Percentiles rank a stretch among this genome's conserved stretches.
Evolutionary conservation across 2,888 invertebrate species (phyloP).

Genomic region (Cheilosia urbana): DNA sequence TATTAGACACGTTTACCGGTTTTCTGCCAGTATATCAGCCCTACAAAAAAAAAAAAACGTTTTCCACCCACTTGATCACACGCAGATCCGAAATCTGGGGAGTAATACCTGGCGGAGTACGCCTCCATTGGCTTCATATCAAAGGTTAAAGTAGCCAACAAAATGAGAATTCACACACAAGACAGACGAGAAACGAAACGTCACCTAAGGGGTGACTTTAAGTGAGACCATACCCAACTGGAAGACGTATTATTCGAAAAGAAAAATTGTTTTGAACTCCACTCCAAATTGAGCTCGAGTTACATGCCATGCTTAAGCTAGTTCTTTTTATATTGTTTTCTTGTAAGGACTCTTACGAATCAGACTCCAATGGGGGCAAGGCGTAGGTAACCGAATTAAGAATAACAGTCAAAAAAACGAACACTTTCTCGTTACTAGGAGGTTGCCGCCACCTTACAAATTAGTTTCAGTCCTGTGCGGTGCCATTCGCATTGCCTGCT

Average conservation of each 20-base stretch:
- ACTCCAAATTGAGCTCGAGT: slow-evolving; percentile 21
- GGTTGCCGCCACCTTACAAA: slow-evolving; percentile 79
- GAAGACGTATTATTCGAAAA: slow-evolving; percentile 12
- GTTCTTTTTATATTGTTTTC: slow-evolving; percentile 4
- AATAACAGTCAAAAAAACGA: slow-evolving; percentile 32
- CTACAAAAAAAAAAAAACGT: too few species aligned
- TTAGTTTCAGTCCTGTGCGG: slow-evolving; percentile 84
- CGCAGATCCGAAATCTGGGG: too few species aligned
- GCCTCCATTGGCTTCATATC: too few species aligned
- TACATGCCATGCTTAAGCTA: slow-evolving; percentile 53
- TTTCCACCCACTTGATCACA: too few species aligned
- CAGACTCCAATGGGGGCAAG: slow-evolving; percentile 36
- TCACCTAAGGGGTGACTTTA: not conserved
- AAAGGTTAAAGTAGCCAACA: too few species aligned
- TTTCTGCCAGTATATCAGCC: too few species aligned
- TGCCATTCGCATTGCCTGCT: slow-evolving; percentile 76
- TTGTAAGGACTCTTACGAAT: slow-evolving; percentile 18
- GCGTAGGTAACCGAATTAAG: slow-evolving; percentile 44
- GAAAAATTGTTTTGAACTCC: slow-evolving; percentile 31
- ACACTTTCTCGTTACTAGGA: not conserved
- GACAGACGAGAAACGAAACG: too few species aligned
- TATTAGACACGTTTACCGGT: too few species aligned
- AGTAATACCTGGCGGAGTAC: too few species aligned
- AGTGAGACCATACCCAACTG: not conserved
- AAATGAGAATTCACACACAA: too few species aligned